phyloP scores from a whole-genome alignment of 2,113 vertebrate species.

The Rhizomys pruinosus region DNA sequence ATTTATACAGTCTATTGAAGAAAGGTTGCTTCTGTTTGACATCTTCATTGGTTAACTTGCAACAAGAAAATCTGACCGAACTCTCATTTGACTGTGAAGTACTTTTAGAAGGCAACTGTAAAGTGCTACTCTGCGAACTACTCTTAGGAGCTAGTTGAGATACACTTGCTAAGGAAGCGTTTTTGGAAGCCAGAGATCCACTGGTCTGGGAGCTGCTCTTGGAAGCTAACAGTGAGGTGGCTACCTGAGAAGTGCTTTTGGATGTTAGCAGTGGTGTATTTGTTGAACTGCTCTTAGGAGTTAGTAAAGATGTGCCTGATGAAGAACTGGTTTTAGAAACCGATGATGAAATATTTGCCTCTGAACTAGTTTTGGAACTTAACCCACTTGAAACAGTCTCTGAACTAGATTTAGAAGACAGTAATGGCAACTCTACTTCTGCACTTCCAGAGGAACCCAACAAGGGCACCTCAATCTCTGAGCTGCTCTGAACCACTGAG shows the following conservation, averaged over 20 bases:
- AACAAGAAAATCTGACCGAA: conserved; percentile 80
- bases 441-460: conserved; percentile 68
- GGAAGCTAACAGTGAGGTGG: conserved; percentile 78
- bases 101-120: conserved; percentile 80
- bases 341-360: conserved; percentile 50
- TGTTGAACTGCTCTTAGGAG: conserved; percentile 70
- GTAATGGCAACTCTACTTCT: conserved; percentile 74
- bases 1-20: conserved; percentile 98
- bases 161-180: conserved; percentile 67
- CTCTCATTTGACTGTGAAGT: conserved; percentile 76
- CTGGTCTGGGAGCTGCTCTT: conserved; percentile 82
- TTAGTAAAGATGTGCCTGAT: conserved; percentile 57
- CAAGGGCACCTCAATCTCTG: conserved; percentile 74
- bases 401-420: conserved; percentile 71
- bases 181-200: conserved; percentile 69
- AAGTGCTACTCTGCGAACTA: conserved; percentile 80
- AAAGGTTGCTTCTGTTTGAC: conserved; percentile 95
- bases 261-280: conserved; percentile 75
- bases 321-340: conserved; percentile 73
- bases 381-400: conserved; percentile 66
- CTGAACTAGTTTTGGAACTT: conserved; percentile 71
- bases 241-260: conserved; percentile 84
- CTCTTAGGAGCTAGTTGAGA: conserved; percentile 74
- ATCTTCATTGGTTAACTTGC: conserved; percentile 88
- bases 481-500: conserved; percentile 8